Conservation (phyloP, 1,140 invertebrate genomes). For the Temnothorax nylanderi region DNA sequence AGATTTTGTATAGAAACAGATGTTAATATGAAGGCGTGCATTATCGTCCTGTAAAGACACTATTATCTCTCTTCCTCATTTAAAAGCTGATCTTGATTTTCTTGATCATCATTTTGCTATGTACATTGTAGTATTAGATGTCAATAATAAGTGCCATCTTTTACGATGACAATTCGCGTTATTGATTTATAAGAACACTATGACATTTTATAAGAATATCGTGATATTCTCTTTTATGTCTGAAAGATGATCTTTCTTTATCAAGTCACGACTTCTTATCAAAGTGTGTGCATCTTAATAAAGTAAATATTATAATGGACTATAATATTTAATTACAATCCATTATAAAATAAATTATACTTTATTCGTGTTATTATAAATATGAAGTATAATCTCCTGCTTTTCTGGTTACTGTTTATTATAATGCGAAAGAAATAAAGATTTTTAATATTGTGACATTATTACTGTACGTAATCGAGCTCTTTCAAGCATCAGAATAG, state of each 20-base stretch:
- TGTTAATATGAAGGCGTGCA: neutral
- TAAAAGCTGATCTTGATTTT: neutral
- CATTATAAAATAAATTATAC: neutral
- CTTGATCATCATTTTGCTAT: neutral
- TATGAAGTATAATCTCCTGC: neutral
- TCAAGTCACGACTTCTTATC: neutral
- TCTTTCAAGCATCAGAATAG: neutral
- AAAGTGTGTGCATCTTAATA: neutral
- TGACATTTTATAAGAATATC: neutral
- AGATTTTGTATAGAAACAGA: conserved; percentile 14
- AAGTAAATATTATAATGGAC: conserved; percentile 24
- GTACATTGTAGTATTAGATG: neutral
- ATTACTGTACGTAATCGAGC: neutral
- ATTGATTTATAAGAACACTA: neutral
- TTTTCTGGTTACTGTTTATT: neutral
- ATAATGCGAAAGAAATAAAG: neutral
- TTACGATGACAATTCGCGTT: neutral
- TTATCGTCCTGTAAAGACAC: conserved; percentile 9
- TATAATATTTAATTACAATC: conserved; percentile 23
- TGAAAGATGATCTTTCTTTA: neutral
- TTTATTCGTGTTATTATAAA: conserved; percentile 3
- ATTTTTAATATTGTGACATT: conserved; percentile 14
- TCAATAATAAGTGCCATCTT: neutral
- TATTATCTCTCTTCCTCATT: neutral
- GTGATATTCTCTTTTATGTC: neutral